Conservation (phyloP, 2,888 invertebrate genomes). For the Himalopsyche tibetana region DNA sequence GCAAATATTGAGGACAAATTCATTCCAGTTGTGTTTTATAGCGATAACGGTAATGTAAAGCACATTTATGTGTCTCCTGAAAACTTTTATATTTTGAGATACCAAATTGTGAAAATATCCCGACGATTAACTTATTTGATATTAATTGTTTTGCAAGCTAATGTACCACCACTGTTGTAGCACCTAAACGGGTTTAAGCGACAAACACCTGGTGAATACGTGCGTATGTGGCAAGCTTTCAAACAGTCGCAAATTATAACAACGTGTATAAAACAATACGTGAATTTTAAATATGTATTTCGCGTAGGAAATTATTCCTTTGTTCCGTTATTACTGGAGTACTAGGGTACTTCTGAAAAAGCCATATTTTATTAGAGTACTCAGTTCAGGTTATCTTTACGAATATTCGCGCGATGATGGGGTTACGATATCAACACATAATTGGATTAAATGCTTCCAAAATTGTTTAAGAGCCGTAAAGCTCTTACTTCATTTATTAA, state of each 20-base stretch:
- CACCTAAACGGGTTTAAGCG: constrained; percentile 20
- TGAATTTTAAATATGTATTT: constrained; percentile 34
- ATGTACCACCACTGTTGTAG: constrained; percentile 2
- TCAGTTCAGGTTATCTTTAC: neutral
- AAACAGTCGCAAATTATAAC: constrained; percentile 30
- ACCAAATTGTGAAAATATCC: too few species aligned
- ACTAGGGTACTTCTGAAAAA: neutral
- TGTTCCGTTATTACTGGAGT: constrained; percentile 19
- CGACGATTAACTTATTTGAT: neutral
- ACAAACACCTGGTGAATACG: constrained; percentile 31
- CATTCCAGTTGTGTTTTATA: too few species aligned
- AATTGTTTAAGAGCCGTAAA: constrained; percentile 30
- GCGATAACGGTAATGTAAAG: too few species aligned
- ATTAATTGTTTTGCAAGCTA: neutral
- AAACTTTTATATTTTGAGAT: too few species aligned
- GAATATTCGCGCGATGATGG: constrained; percentile 15
- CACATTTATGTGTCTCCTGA: too few species aligned
- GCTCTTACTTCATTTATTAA: constrained; percentile 14
- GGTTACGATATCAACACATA: constrained; percentile 19
- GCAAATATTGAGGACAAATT: too few species aligned
- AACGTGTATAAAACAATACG: constrained; percentile 21
- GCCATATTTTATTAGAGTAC: constrained; percentile 17
- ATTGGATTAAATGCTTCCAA: constrained; percentile 24
- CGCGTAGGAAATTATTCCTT: constrained; percentile 22
- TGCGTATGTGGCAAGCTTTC: constrained; percentile 22